Percentiles rank a stretch among this genome's conserved stretches.
Conservation (phyloP, 1,140 invertebrate species). For the Oncopodura yosiiana region DNA sequence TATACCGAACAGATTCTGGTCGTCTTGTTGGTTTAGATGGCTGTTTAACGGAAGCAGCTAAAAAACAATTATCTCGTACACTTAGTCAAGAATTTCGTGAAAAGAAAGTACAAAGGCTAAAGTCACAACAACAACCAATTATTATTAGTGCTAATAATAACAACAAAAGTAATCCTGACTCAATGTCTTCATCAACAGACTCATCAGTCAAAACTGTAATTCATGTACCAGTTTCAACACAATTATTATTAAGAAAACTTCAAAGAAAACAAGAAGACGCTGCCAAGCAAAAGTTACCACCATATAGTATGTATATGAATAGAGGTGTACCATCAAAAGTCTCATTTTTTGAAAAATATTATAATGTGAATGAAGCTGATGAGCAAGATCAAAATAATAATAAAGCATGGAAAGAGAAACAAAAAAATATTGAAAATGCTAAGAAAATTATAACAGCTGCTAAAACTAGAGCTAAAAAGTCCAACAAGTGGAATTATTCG, state of each 20-base stretch:
- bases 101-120: conserved; percentile 12
- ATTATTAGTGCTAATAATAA: neutral
- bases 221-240: conserved; percentile 36
- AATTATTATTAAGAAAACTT: conserved; percentile 23
- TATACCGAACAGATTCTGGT: conserved; percentile 10
- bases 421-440: too few species aligned
- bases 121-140: conserved; percentile 6
- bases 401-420: conserved; percentile 41
- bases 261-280: conserved; percentile 9
- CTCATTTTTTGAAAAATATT: conserved; percentile 27
- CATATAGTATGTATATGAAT: conserved; percentile 26
- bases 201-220: conserved; percentile 56
- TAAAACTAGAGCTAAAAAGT: conserved; percentile 23
- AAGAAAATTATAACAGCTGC: neutral
- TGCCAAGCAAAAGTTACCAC: conserved; percentile 21
- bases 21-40: conserved; percentile 25
- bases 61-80: conserved; percentile 57
- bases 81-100: conserved; percentile 62
- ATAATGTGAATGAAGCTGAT: too few species aligned
- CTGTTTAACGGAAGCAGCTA: conserved; percentile 51
- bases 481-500: neutral
- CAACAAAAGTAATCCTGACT: conserved; percentile 29
- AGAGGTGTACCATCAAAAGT: conserved; percentile 29
- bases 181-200: conserved; percentile 54
- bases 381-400: conserved; percentile 16